Evolutionary conservation across 2,888 invertebrate species (phyloP).

Genomic region (Pachymerium ferrugineum): DNA sequence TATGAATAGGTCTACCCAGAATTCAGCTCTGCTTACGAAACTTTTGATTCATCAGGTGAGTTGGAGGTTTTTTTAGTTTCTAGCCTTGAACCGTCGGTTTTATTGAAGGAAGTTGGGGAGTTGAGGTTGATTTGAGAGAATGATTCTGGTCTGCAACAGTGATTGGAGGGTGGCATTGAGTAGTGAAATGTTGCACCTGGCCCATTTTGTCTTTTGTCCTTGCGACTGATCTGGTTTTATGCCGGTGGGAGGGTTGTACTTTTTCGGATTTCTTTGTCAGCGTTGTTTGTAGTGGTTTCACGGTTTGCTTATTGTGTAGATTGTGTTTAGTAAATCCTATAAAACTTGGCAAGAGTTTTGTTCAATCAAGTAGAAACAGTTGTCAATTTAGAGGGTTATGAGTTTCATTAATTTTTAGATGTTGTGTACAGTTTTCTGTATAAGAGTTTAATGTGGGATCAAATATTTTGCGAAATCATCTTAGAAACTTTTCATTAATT

Average conservation of each 20-base stretch:
- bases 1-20: neutral
- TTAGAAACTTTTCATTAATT: no score
- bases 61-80: no score
- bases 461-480: no score
- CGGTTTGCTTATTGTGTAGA: no score
- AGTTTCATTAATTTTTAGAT: no score
- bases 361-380: no score
- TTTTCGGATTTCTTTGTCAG: neutral
- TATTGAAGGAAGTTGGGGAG: neutral
- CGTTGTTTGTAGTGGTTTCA: neutral
- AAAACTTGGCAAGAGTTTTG: no score
- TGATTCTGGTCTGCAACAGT: neutral
- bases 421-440: no score
- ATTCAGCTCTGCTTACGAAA: neutral
- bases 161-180: slow-evolving; percentile 8
- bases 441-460: no score
- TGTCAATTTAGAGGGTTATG: no score
- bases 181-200: neutral
- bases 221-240: neutral
- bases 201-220: neutral
- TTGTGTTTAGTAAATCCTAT: no score
- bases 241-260: neutral
- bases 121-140: neutral
- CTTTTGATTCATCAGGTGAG: neutral
- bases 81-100: neutral